Evolutionary conservation across 2,797 vertebrate species (phyloP), one percentile per base, ranked within the genome.

Genomic region (Triplophysa yarkandensis): DNA sequence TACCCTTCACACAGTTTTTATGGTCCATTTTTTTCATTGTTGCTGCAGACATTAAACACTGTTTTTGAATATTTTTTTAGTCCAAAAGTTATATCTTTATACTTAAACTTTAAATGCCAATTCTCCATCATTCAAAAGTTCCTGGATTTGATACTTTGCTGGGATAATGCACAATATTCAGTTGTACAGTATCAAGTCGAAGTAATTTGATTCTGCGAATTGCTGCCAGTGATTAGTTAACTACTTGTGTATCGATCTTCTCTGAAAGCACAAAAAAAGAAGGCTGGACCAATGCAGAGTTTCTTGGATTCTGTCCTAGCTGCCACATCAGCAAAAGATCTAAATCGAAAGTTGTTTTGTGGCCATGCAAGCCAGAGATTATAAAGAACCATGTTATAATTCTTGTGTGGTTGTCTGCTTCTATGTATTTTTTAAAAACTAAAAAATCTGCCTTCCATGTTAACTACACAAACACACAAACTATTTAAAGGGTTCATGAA

Each of bases 271-370:
- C 4, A 25, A 52, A 21, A 25, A 32, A 52, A 0, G 43, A 74
- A 52, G 21, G 52, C 19, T 27, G 23, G 21, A 52, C 76, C 61
- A 55, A 65, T 50, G 48, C 50, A 54, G 41, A 62, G 54, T 44
- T 52, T 48, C 23, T 67, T 84, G 76, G 73, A 78, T 13, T 44
- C 62, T 61, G 30, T 68, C 48, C 62, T 71, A 30, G 41, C 30
- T 23, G 71, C 61, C 77, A 81, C 77, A 80, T 81, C 79, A 77
- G 74, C 79, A 80, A 54, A 43, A 34, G 6, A 17, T 65, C 60
- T 81, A 21, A 36, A 27, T 60, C 79, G 71, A 63, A 76, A 73
- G 55, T 78, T 60, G 74, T 57, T 76, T 69, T 76, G 28, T 41
- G 28, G 2, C 74, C 74, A 74, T 60, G 44, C 57, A 68, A 70